Evolutionary conservation across 2,113 vertebrate species (phyloP).

Genomic region (Chascanopsetta lugubris): DNA sequence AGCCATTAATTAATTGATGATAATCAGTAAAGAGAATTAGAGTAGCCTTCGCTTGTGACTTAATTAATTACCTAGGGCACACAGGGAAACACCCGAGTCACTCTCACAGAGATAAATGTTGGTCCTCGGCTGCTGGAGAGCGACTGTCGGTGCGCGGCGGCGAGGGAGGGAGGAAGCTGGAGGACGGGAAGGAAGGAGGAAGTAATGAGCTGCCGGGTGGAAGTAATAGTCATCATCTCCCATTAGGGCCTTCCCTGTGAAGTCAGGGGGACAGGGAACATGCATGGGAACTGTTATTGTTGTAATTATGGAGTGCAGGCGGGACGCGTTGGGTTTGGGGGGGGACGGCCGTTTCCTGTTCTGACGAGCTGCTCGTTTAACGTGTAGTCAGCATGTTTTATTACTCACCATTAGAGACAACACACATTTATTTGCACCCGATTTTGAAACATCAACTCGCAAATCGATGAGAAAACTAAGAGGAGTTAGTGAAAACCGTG

Average conservation of each 20-base stretch:
- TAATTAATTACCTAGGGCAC: conserved; percentile 67
- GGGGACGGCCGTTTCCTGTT: no score
- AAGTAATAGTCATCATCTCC: background rate
- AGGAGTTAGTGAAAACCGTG: no score
- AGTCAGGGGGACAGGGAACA: background rate
- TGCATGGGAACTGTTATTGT: no score
- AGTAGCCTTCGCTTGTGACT: conserved; percentile 50
- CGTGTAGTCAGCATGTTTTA: no score
- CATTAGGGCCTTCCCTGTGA: no score
- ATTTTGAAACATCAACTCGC: no score
- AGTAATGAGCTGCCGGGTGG: background rate
- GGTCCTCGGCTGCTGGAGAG: conserved; percentile 1
- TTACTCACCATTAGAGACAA: no score
- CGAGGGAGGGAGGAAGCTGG: background rate
- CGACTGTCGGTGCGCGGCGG: background rate
- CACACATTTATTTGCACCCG: no score
- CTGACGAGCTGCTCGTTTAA: no score
- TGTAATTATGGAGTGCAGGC: background rate
- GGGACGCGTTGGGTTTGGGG: background rate
- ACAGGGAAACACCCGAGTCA: conserved; percentile 35
- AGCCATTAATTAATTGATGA: conserved; percentile 78
- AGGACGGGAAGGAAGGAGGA: background rate
- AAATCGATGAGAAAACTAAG: no score
- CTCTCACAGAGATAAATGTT: conserved; percentile 17
- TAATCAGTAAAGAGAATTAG: conserved; percentile 72